Percentiles rank a stretch among this genome's conserved stretches.
Conservation (phyloP, 2,113 vertebrate genomes). For the Ahaetulla prasina region DNA sequence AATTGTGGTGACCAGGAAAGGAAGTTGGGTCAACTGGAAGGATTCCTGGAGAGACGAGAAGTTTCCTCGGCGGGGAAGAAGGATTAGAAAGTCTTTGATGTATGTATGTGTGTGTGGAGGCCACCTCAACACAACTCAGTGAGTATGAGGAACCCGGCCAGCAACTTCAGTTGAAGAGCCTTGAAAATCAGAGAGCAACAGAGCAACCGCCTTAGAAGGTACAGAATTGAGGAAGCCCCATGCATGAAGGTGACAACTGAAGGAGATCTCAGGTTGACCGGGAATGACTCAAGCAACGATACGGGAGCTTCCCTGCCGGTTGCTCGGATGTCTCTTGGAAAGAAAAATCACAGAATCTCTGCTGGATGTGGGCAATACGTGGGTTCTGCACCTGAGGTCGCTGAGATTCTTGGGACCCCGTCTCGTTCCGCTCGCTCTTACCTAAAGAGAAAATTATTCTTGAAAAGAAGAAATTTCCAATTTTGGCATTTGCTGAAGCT, state of each 20-base stretch:
- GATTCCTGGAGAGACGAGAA: background rate
- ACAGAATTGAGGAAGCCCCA: background rate
- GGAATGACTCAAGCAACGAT: background rate
- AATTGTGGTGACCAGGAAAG: background rate
- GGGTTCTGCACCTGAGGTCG: background rate
- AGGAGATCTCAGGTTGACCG: background rate
- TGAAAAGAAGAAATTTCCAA: background rate
- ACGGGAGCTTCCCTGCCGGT: background rate
- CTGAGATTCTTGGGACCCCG: background rate
- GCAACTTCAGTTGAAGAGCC: background rate
- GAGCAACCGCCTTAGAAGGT: background rate
- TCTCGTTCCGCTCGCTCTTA: background rate
- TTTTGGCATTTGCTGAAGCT: background rate
- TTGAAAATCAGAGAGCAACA: background rate
- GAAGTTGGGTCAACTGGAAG: background rate
- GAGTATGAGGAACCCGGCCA: background rate
- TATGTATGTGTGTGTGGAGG: background rate
- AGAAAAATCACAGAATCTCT: background rate
- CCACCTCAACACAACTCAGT: rapidly evolving
- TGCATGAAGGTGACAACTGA: too few species aligned
- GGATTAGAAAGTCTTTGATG: rapidly evolving
- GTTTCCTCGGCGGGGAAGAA: background rate
- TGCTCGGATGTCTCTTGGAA: background rate
- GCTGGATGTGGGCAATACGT: background rate
- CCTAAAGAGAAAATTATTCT: background rate